phyloP scores from a whole-genome alignment of 2,113 vertebrate genomes.

The Brachyhypopomus occidentalis region DNA sequence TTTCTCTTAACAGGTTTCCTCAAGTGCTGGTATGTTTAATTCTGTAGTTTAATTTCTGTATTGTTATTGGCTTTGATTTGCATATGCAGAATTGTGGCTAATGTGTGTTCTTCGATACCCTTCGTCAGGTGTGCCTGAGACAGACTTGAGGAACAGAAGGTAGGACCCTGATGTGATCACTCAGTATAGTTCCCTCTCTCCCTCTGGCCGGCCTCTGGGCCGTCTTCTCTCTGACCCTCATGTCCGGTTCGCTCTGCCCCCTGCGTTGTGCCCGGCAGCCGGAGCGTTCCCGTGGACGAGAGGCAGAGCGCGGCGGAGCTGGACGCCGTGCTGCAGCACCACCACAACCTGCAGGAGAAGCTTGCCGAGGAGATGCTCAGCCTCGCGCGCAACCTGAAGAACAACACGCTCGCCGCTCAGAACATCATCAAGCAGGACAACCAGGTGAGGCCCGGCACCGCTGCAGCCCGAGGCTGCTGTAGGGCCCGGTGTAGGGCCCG shows the following conservation, averaged over 20 bases:
- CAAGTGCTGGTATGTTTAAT: slow-evolving; percentile 63
- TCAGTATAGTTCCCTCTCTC: neutral
- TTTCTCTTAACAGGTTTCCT: slow-evolving; percentile 59
- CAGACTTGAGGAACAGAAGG: slow-evolving; percentile 81
- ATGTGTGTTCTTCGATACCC: slow-evolving; percentile 14
- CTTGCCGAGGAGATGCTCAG: slow-evolving; percentile 96
- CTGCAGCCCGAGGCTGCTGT: no score
- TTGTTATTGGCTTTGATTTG: no score
- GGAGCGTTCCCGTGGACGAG: slow-evolving; percentile 78
- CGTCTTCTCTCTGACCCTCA: neutral
- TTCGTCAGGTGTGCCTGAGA: slow-evolving; percentile 66
- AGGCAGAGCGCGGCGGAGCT: slow-evolving; percentile 87
- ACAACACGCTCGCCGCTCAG: slow-evolving; percentile 91
- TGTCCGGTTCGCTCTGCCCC: neutral
- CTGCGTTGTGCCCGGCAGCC: slow-evolving; percentile 42
- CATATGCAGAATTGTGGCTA: neutral
- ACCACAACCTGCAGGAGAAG: slow-evolving; percentile 93
- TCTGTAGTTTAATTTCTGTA: no score
- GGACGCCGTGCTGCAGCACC: slow-evolving; percentile 88
- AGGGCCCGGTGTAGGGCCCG: no score
- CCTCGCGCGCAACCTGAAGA: slow-evolving; percentile 93
- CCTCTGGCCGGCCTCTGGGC: neutral
- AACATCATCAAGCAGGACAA: slow-evolving; percentile 98
- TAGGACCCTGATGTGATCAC: slow-evolving; percentile 60
- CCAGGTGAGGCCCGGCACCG: slow-evolving; percentile 75